Percentiles rank a stretch among this genome's conserved stretches.
These are phyloP conservation scores for Parelbella ahira DNA, from an alignment of 2,888 invertebrate species.

Conservation along the genomic window DNA sequence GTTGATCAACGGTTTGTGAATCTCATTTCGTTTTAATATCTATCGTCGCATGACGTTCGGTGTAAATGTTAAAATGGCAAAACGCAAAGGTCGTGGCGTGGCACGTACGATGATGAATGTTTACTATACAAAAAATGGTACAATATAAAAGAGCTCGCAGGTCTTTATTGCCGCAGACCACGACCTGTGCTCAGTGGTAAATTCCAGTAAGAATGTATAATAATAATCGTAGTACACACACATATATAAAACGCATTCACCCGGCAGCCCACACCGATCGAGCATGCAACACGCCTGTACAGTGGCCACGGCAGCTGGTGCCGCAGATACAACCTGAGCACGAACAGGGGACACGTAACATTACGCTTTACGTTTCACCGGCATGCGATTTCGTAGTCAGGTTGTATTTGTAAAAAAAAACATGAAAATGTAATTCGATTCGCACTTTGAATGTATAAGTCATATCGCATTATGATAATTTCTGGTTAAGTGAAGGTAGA, in stretches of 20 bases:
- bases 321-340: slow-evolving; percentile 9
- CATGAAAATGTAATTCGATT: too few species aligned
- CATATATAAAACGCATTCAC: slow-evolving; percentile 10
- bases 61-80: background rate
- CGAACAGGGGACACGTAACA: slow-evolving; percentile 6
- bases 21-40: too few species aligned
- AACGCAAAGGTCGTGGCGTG: background rate
- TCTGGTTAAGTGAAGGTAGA: too few species aligned
- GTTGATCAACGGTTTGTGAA: too few species aligned
- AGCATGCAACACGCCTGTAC: slow-evolving; percentile 30
- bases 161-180: background rate
- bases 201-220: background rate
- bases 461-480: too few species aligned
- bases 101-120: too few species aligned
- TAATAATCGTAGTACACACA: slow-evolving; percentile 8
- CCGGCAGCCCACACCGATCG: slow-evolving; percentile 17
- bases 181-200: slow-evolving; percentile 1
- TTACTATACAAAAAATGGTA: too few species aligned
- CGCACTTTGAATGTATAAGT: too few species aligned
- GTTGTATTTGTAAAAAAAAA: too few species aligned
- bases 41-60: background rate
- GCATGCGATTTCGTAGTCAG: slow-evolving; percentile 33
- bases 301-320: background rate
- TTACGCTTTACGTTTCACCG: slow-evolving; percentile 3
- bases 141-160: too few species aligned